phyloP scores from a whole-genome alignment of 2,797 vertebrate species.

The Chelon auratus region DNA sequence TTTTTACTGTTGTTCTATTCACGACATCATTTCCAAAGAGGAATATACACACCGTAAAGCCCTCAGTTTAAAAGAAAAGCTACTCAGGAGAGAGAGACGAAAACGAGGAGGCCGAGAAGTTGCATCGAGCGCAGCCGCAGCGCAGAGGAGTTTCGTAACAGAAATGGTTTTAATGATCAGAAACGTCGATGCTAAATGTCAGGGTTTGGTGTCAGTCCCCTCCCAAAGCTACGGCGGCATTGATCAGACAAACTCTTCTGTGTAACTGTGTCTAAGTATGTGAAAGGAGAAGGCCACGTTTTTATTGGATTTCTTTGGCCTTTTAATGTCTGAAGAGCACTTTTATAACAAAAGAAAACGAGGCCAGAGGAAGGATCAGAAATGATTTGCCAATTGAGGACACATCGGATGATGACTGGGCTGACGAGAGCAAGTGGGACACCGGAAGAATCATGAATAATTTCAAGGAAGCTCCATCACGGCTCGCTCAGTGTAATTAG shows the following conservation, averaged over 20 bases:
- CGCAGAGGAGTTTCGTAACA: background rate
- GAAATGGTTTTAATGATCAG: constrained; percentile 51
- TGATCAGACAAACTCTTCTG: constrained; percentile 26
- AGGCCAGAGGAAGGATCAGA: constrained; percentile 17
- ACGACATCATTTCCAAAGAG: background rate
- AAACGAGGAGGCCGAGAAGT: background rate
- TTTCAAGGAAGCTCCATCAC: constrained; percentile 43
- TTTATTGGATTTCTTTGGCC: background rate
- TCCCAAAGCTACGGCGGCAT: background rate
- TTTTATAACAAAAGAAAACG: constrained; percentile 19
- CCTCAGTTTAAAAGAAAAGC: background rate
- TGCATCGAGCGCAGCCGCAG: background rate
- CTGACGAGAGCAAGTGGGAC: constrained; percentile 48
- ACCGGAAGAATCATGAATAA: constrained; percentile 54
- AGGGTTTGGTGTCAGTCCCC: constrained; percentile 10
- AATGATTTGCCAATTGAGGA: constrained; percentile 22
- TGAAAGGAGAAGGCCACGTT: background rate
- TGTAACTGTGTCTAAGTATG: background rate
- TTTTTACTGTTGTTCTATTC: background rate
- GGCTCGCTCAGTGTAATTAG: constrained; percentile 60
- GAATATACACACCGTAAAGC: background rate
- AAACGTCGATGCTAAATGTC: constrained; percentile 42
- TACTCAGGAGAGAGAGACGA: background rate
- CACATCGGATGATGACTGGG: constrained; percentile 31
- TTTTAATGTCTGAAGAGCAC: constrained; percentile 1